Evolutionary conservation across 1,140 invertebrate species (phyloP), one percentile per base, ranked within the genome.

Genomic region (Latrodectus geometricus): DNA sequence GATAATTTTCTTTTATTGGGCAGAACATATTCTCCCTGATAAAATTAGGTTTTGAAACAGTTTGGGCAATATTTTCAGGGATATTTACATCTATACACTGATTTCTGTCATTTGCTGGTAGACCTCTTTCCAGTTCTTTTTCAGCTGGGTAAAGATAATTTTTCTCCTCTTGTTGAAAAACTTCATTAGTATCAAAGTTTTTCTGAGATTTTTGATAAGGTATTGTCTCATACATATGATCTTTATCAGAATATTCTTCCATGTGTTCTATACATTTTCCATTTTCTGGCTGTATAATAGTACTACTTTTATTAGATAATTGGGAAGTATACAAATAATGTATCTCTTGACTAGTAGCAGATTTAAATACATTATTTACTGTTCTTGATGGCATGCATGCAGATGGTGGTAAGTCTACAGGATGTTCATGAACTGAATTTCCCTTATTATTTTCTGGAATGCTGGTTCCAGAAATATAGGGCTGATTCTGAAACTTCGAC

Each of bases 281-380:
- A 86, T 78, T 77, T 61, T 86, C 83, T 11, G 52, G 65, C 8
- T 20, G 20, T 48, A 65, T 52, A n/a, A 61, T 70, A 15, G 56
- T 61, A 61, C 74, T 86, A 35, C 81, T 48, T 54, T 78, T 86
- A 56, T 78, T 86, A 15, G 49, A 54, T 49, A 86, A 48, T 20
- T 87, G 77, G 48, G 85, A 87, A 9, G 85, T 87, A 56, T 87
- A 87, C 48, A 87, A 54, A 80, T 87, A 80, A 20, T 87, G 85
- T 48, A 87, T 87, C 68, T 87, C 77, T 80, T 87, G 77, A 87
- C 85, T 87, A 74, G 85, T 87, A 66, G 85, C 85, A 73, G 85
- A 80, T 49, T 80, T 87, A 56, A 87, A 80, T 23, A 87, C 83
- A 77, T 68, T 48, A 20, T 78, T 86, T 23, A 77, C 65, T 20